Conservation (phyloP, 2,888 invertebrate genomes). For the Rhogogaster chlorosoma region DNA sequence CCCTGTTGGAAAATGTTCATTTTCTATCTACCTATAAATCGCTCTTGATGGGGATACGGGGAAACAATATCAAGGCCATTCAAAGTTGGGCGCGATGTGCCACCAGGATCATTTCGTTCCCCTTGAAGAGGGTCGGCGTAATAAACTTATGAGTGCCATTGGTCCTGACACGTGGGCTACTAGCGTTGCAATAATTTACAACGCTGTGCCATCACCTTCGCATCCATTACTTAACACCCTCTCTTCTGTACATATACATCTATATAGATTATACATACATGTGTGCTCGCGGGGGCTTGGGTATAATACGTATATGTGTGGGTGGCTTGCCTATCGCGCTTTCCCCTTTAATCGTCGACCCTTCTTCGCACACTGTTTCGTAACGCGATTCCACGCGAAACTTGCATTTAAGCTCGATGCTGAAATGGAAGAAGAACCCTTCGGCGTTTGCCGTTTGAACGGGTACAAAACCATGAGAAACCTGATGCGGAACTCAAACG, state of each 20-base stretch:
- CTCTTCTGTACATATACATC: slow-evolving; percentile 5
- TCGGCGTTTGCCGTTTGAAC: background rate
- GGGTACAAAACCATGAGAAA: background rate
- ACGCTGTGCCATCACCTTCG: slow-evolving; percentile 4
- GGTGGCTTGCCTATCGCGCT: background rate
- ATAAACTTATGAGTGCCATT: slow-evolving; percentile 45
- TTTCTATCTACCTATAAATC: slow-evolving; percentile 1
- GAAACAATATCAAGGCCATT: slow-evolving; percentile 21
- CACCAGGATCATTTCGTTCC: slow-evolving; percentile 32
- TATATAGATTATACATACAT: background rate
- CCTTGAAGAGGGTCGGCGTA: slow-evolving; percentile 40
- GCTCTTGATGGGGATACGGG: background rate
- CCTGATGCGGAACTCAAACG: background rate
- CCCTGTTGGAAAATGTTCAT: background rate
- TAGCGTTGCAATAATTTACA: slow-evolving; percentile 43
- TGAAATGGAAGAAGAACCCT: slow-evolving; percentile 9
- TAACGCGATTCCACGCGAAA: background rate
- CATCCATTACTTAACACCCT: slow-evolving; percentile 51
- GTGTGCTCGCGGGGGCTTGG: background rate
- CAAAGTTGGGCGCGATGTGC: slow-evolving; percentile 4
- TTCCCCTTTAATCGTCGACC: slow-evolving; percentile 12
- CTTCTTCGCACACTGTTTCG: slow-evolving; percentile 11
- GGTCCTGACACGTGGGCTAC: slow-evolving; percentile 46
- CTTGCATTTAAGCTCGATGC: background rate
- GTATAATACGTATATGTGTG: background rate